Evolutionary conservation across 2,888 invertebrate genomes (phyloP), one percentile per base, ranked within the genome.

Genomic region (Tetheella fluctuosa): DNA sequence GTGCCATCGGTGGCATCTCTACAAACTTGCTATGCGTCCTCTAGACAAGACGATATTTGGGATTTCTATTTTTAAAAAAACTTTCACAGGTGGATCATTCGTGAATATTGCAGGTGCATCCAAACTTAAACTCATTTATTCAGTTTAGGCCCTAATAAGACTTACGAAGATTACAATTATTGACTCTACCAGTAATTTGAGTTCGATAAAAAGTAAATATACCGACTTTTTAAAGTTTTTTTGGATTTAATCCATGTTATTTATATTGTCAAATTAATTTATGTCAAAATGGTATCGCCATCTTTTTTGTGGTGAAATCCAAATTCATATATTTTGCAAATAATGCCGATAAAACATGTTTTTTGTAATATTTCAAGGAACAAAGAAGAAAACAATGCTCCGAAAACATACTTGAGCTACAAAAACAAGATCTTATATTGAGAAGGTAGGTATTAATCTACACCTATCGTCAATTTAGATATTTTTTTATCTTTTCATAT

Each of bases 31-130:
- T 73, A 72, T 72, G 68, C 75, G 73, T 72, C 67, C 65, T 70
- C 71, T 67, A 76, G 73, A 74, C 76, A 76, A 76, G 73, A 74
- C 76, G 76, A 76, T 74, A 74, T 80, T 78, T 77, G 78, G 72
- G 80, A 79, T 23, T n/a, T n/a, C 79, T 77, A 80, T 81, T 79
- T 82, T 77, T 77, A 73, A 78, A 81, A 68, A 81, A 68, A 64
- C 58, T 62, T 56, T 54, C 60, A 59, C 59, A 63, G 62, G 65
- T 65, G 65, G 59, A 60, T 69, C 64, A 48, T 65, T 68, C 53
- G n/a, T 28, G 54, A 58, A 62, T 59, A 58, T 61, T 57, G 7
- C 37, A 54, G 34, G 57, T 57, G 48, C 23, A 34, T 37, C 17
- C 48, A 17, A n/a, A n/a, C n/a, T n/a, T n/a, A n/a, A n/a, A n/a